Evolutionary conservation across 2,797 vertebrate genomes (phyloP).

Genomic region (Oryzias sinensis): DNA sequence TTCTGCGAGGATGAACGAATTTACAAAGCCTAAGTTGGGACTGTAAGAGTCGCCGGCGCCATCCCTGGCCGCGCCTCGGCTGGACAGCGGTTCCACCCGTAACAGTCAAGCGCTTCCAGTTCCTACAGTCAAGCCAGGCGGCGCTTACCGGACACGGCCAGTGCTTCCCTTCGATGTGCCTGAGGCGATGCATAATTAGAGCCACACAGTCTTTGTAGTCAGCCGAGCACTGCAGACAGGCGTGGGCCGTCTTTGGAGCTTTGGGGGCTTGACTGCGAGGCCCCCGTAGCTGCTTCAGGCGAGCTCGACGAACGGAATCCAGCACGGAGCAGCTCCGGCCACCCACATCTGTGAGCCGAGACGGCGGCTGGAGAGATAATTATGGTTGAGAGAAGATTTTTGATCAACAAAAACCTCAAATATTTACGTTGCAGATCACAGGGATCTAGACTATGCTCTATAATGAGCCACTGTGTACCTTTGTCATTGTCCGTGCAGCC

Average conservation of each 20-base stretch:
- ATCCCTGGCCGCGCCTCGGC: too few species aligned
- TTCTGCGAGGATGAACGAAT: too few species aligned
- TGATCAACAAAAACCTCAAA: too few species aligned
- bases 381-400: neutral
- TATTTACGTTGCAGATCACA: too few species aligned
- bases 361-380: conserved; percentile 54
- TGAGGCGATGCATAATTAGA: conserved; percentile 80
- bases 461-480: conserved; percentile 42
- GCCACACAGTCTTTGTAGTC: conserved; percentile 78
- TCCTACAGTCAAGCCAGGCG: too few species aligned
- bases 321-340: conserved; percentile 53
- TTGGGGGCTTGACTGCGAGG: conserved; percentile 69
- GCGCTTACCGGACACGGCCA: conserved; percentile 82
- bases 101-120: too few species aligned
- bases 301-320: conserved; percentile 67
- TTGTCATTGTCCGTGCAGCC: conserved; percentile 41
- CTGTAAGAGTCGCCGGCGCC: too few species aligned
- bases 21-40: too few species aligned
- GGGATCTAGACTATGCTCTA: too few species aligned
- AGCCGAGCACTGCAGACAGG: conserved; percentile 73
- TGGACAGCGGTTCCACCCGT: too few species aligned
- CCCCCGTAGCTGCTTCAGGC: conserved; percentile 73
- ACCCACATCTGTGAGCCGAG: conserved; percentile 46
- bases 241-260: conserved; percentile 68
- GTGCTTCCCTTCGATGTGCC: conserved; percentile 82